Evolutionary conservation across 2,888 invertebrate genomes (phyloP).

Genomic region (Tipula confusa): DNA sequence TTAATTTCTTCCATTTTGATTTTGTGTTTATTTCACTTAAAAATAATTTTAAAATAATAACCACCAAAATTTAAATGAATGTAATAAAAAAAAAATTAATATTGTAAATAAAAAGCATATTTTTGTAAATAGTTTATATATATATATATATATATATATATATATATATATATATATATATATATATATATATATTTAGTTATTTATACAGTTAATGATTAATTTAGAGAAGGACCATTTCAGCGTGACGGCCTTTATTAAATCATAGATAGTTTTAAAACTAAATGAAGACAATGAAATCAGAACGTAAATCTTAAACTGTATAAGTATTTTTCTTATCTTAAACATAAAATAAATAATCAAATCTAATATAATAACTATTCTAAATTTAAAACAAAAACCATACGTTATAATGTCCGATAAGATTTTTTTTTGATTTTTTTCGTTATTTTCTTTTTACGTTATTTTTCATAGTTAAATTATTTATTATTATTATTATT

Average conservation of each 20-base stretch:
- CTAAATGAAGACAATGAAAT: not conserved
- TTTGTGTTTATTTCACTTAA: not conserved
- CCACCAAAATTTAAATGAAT: not conserved
- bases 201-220: not conserved
- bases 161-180: too few species aligned
- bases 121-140: not conserved
- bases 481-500: not conserved
- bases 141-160: too few species aligned
- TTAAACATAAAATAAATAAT: not conserved
- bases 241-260: not conserved
- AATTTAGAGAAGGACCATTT: not conserved
- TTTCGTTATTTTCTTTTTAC: not conserved
- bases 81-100: not conserved
- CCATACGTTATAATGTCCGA: too few species aligned
- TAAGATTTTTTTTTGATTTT: too few species aligned
- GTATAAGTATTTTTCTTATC: not conserved
- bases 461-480: not conserved
- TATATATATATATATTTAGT: too few species aligned
- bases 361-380: not conserved
- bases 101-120: slow-evolving; percentile 1
- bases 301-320: not conserved
- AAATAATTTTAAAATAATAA: not conserved
- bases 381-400: slow-evolving; percentile 16
- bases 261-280: not conserved
- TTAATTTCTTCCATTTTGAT: not conserved